These are phyloP conservation scores for Liposcelis brunnea DNA, from an alignment of 2,888 invertebrate species.

Conservation along the genomic window DNA sequence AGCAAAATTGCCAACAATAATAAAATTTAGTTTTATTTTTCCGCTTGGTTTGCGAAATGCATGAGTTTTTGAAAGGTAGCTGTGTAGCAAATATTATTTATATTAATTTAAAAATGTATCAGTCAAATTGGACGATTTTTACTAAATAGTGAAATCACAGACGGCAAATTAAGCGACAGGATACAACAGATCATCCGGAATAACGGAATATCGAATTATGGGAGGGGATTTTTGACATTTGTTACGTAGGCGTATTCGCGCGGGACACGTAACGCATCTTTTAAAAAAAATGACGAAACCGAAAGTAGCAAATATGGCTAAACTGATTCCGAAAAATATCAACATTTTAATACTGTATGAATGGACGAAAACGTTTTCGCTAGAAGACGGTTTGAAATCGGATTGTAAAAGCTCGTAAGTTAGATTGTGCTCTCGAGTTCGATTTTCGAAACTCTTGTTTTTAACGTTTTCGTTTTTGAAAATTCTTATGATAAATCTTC, in stretches of 20 bases:
- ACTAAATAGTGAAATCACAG: too few species aligned
- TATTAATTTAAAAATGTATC: too few species aligned
- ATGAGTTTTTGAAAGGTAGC: too few species aligned
- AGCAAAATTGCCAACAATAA: too few species aligned
- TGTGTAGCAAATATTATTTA: too few species aligned
- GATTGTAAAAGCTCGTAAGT: too few species aligned
- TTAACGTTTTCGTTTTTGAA: constrained; percentile 2
- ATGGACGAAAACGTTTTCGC: too few species aligned
- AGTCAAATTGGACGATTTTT: constrained; percentile 13
- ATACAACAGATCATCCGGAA: constrained; percentile 21
- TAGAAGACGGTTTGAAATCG: too few species aligned
- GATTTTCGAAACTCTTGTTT: constrained; percentile 6
- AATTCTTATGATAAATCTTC: constrained; percentile 14
- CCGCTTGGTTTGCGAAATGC: too few species aligned
- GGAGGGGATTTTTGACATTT: constrained; percentile 17
- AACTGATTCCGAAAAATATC: constrained; percentile 23
- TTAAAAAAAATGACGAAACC: constrained; percentile 22
- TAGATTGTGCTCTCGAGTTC: too few species aligned
- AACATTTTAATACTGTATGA: constrained; percentile 18
- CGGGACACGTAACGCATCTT: constrained; percentile 23
- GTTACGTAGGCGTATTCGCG: constrained; percentile 16
- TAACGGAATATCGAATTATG: constrained; percentile 22
- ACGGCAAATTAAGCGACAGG: constrained; percentile 11
- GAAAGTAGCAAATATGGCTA: constrained; percentile 23
- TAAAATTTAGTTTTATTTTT: too few species aligned